Evolutionary conservation across 1,140 invertebrate species (phyloP), one percentile per base, ranked within the genome.

Genomic region (honey bee (Apis mellifera)): DNA sequence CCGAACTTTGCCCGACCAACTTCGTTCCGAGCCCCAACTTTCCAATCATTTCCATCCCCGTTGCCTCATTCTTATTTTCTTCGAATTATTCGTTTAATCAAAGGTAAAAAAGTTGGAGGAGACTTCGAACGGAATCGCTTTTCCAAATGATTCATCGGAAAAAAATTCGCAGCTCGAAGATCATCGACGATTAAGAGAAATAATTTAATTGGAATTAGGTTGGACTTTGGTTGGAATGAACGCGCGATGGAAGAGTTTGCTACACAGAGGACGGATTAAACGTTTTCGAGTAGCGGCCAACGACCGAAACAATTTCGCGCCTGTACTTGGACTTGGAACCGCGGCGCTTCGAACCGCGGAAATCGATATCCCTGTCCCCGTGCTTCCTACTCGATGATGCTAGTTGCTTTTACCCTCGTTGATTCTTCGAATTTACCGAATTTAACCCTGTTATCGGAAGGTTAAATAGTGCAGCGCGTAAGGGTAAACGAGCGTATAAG

Each of bases 211-310:
- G 85, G 52, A 54, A 86, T 74, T 50, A 3, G 32, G 68, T n/a
- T 26, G 17, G n/a, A 21, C 19, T 19, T 78, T 48, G 50, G 21
- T 54, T 54, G 13, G 26, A 42, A 7, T 0, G 48, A 62, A 32
- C 32, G 60, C 23, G 26, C 55, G 66, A 54, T 23, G 66, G 87
- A 84, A 75, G 74, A 81, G 80, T 57, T 86, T 48, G 48, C 74
- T 55, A 7, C 54, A 84, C 70, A 11, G 86, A 88, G 78, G 86
- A 87, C 87, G 75, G 83, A 88, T 87, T 86, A 87, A 75, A 68
- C 77, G 76, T 57, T 71, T 84, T 84, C 72, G 42, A 86, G 72
- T 76, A 17, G 64, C 71, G 84, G 76, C 73, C 72, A 78, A 75
- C 71, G 76, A 82, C 57, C 65, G 74, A 77, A 85, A 80, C 79